Evolutionary conservation across 1,140 invertebrate genomes (phyloP).

Genomic region (Drosophila persimilis): DNA sequence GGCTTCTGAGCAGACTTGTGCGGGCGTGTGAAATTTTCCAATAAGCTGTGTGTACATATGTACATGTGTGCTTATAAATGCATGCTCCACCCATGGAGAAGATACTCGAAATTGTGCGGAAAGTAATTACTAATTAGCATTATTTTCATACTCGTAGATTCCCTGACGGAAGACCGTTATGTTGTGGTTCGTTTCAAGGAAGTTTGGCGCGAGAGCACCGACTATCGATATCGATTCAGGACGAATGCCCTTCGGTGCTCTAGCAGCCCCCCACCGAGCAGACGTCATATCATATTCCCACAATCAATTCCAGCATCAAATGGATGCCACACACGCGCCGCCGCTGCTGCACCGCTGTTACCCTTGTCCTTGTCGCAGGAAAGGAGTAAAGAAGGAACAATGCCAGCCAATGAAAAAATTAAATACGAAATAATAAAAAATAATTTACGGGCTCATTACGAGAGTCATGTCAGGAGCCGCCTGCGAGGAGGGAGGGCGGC

Average conservation of each 20-base stretch:
- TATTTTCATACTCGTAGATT: constrained; percentile 47
- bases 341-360: constrained; percentile 1
- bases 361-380: constrained; percentile 12
- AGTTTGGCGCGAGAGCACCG: neutral
- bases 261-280: neutral
- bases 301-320: constrained; percentile 66
- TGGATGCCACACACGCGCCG: constrained; percentile 61
- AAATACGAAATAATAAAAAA: constrained; percentile 81
- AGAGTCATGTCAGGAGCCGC: constrained; percentile 37
- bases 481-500: constrained; percentile 2
- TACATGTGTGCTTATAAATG: constrained; percentile 18
- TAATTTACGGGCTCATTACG: constrained; percentile 80
- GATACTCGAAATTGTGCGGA: constrained; percentile 56
- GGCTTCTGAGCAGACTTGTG: constrained; percentile 22
- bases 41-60: constrained; percentile 51
- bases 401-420: constrained; percentile 71
- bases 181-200: constrained; percentile 2
- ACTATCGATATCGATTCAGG: neutral
- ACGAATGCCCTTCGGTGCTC: constrained; percentile 2
- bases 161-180: constrained; percentile 20
- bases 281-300: constrained; percentile 51
- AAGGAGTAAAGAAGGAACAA: constrained; percentile 41
- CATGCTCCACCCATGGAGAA: constrained; percentile 8
- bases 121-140: constrained; percentile 76
- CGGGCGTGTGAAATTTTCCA: constrained; percentile 75